These are phyloP conservation scores for Nothocercus nigrocapillus DNA, from an alignment of 2,113 vertebrate species.

Conservation along the genomic window DNA sequence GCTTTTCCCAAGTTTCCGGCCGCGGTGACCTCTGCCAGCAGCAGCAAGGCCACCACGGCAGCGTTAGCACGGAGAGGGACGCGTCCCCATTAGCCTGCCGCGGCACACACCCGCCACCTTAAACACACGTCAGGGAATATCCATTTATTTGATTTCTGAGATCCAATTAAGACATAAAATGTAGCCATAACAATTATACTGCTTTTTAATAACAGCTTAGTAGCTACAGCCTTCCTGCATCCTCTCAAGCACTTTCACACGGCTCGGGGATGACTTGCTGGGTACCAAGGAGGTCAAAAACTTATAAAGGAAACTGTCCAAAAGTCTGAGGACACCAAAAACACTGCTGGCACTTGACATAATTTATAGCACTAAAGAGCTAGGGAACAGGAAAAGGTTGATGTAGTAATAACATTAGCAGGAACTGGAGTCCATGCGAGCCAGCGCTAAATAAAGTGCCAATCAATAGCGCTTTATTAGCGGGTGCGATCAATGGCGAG, in stretches of 20 bases:
- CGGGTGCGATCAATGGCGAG: slow-evolving; percentile 85
- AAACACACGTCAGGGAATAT: slow-evolving; percentile 16
- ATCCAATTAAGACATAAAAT: slow-evolving; percentile 37
- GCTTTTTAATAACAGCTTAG: not conserved
- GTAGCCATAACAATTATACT: not conserved
- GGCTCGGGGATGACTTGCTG: not conserved
- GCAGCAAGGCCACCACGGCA: too few species aligned
- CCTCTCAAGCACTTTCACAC: not conserved
- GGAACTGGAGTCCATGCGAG: slow-evolving; percentile 77
- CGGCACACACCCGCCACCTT: not conserved
- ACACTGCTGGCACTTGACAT: slow-evolving; percentile 67
- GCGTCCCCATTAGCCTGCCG: not conserved
- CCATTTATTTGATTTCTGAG: slow-evolving; percentile 35
- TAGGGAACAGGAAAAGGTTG: slow-evolving; percentile 84
- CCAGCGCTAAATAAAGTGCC: slow-evolving; percentile 84
- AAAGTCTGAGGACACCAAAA: not conserved
- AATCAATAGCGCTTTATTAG: slow-evolving; percentile 90
- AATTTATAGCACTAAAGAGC: slow-evolving; percentile 82
- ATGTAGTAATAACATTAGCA: slow-evolving; percentile 83
- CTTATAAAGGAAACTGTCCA: slow-evolving; percentile 22
- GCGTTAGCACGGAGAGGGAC: too few species aligned
- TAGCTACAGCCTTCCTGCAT: slow-evolving; percentile 1
- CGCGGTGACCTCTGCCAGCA: too few species aligned
- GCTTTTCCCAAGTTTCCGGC: too few species aligned
- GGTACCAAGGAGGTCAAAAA: slow-evolving; percentile 6